Percentiles rank a stretch among this genome's conserved stretches.
Conservation (phyloP, 2,888 invertebrate species). For the Pycnomerus fuliginosus region DNA sequence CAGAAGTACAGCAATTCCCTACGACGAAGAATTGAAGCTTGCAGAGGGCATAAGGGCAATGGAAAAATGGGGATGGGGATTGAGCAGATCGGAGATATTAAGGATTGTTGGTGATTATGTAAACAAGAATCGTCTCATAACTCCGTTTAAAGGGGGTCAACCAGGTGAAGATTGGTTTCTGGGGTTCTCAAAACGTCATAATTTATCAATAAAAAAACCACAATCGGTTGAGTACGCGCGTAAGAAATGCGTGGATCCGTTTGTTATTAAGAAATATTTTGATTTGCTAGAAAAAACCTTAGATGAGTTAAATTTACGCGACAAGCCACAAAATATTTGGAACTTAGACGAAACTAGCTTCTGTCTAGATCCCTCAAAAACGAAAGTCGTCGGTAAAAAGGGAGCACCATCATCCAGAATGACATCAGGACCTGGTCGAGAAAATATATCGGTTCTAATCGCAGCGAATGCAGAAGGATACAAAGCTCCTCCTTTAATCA, state of each 20-base stretch:
- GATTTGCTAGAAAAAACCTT: neutral
- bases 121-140: neutral
- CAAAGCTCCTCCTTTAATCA: neutral
- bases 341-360: constrained; percentile 1
- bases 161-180: constrained; percentile 1
- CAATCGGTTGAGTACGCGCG: neutral
- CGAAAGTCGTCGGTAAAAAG: neutral
- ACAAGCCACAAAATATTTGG: neutral
- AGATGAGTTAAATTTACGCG: neutral
- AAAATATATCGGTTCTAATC: neutral
- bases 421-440: neutral
- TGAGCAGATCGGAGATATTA: neutral
- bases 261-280: neutral
- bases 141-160: neutral
- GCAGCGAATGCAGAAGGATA: neutral
- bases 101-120: neutral
- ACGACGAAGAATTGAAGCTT: neutral
- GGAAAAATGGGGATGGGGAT: neutral
- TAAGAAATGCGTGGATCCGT: neutral
- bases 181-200: neutral
- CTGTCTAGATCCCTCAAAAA: neutral
- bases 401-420: neutral
- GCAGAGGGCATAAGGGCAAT: neutral
- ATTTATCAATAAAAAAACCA: neutral
- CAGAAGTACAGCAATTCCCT: too few relatives aligned